These are phyloP conservation scores for Drosophila pegasa DNA, from an alignment of 2,888 invertebrate genomes.

Conservation along the genomic window DNA sequence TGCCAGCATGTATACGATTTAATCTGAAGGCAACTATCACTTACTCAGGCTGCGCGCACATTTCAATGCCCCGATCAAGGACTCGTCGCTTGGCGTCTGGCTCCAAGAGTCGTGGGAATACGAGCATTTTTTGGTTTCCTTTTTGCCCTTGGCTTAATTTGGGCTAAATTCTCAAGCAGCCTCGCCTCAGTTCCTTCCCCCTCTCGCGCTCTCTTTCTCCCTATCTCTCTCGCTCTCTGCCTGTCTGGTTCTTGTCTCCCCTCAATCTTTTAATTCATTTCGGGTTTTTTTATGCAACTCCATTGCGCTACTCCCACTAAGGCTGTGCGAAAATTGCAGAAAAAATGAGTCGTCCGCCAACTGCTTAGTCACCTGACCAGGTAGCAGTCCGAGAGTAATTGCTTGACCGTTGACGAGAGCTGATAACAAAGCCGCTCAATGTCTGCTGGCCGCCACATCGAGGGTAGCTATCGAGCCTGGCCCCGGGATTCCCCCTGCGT, in stretches of 20 bases:
- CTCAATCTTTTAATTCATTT: slow-evolving; percentile 48
- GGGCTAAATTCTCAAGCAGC: slow-evolving; percentile 50
- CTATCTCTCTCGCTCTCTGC: neutral
- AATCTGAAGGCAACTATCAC: slow-evolving; percentile 45
- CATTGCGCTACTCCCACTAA: slow-evolving; percentile 49
- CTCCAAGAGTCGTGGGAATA: slow-evolving; percentile 66
- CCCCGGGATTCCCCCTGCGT: neutral
- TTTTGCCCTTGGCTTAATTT: slow-evolving; percentile 23
- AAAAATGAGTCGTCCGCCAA: slow-evolving; percentile 28
- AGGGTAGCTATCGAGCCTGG: slow-evolving; percentile 7
- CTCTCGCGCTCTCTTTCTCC: neutral
- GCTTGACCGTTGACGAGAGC: slow-evolving; percentile 24
- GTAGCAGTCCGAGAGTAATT: slow-evolving; percentile 35
- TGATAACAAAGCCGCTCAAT: slow-evolving; percentile 44
- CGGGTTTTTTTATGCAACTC: slow-evolving; percentile 19
- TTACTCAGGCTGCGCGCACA: slow-evolving; percentile 30
- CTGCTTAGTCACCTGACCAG: slow-evolving; percentile 55
- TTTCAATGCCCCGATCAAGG: slow-evolving; percentile 60
- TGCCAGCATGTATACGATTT: slow-evolving; percentile 46
- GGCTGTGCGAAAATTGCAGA: slow-evolving; percentile 27
- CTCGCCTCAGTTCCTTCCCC: slow-evolving; percentile 6
- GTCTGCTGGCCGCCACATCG: slow-evolving; percentile 28
- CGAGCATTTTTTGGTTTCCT: slow-evolving; percentile 32
- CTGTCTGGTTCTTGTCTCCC: slow-evolving; percentile 52
- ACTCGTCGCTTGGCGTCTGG: slow-evolving; percentile 60